Evolutionary conservation across 2,888 invertebrate species (phyloP).

Genomic region (Sicus ferrugineus): DNA sequence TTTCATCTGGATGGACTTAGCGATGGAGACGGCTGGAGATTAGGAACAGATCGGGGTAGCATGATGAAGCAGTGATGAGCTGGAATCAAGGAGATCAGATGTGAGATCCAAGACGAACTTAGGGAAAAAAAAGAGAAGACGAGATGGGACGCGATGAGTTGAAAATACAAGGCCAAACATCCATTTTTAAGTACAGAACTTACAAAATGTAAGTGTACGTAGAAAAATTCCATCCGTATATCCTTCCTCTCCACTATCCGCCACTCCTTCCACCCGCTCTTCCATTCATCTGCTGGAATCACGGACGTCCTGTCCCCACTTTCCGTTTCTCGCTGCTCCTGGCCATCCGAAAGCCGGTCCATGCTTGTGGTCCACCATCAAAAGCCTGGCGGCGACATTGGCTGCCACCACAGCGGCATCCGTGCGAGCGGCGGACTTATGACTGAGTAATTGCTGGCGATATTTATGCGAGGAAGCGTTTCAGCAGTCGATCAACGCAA

Average conservation of each 20-base stretch:
- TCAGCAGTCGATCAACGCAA: slow-evolving; percentile 46
- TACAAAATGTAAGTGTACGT: no score
- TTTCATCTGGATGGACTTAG: no score
- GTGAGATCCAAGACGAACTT: no score
- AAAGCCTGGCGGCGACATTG: slow-evolving; percentile 20
- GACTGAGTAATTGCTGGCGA: slow-evolving; percentile 63
- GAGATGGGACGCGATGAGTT: no score
- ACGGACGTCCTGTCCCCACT: not conserved
- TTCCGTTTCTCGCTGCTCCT: not conserved
- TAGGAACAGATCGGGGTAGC: no score
- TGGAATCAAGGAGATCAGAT: no score
- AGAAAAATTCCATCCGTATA: not conserved
- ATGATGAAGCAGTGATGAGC: no score
- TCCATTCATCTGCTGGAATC: not conserved
- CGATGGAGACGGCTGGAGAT: no score
- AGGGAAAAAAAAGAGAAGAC: no score
- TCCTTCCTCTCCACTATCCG: not conserved
- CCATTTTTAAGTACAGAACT: no score
- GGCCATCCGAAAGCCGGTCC: not conserved
- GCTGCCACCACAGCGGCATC: not conserved
- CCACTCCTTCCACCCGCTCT: not conserved
- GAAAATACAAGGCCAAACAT: no score
- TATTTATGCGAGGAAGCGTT: slow-evolving; percentile 64
- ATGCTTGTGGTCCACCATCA: not conserved
- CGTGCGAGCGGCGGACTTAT: slow-evolving; percentile 56